A percentile compares a stretch with the other conserved stretches of the same genome.
Conservation (phyloP, 2,113 vertebrate species). For the Melanotaenia duboulayi region DNA sequence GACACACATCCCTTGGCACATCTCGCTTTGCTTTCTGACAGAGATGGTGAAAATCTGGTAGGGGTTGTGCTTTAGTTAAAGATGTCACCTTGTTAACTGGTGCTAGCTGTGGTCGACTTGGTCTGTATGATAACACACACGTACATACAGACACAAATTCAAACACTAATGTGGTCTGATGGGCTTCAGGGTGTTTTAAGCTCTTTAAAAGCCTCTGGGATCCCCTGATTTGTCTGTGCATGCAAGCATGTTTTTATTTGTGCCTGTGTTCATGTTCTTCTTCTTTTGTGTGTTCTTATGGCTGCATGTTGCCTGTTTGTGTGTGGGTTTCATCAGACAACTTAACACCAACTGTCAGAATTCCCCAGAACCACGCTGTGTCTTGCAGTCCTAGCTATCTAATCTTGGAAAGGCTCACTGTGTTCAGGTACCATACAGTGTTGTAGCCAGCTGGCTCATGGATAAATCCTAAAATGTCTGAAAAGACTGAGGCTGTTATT, state of each 20-base stretch:
- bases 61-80: constrained; percentile 20
- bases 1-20: constrained; percentile 21
- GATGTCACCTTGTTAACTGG: constrained; percentile 36
- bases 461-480: constrained; percentile 51
- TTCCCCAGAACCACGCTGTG: constrained; percentile 45
- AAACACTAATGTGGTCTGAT: constrained; percentile 43
- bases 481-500: constrained; percentile 54
- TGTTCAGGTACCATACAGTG: constrained; percentile 51
- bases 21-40: constrained; percentile 42
- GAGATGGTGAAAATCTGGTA: background rate
- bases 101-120: constrained; percentile 3
- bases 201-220: constrained; percentile 36
- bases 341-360: constrained; percentile 29
- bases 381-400: constrained; percentile 55
- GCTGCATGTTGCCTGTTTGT: constrained; percentile 8
- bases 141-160: constrained; percentile 4
- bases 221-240: constrained; percentile 6
- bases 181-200: constrained; percentile 40
- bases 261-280: constrained; percentile 15
- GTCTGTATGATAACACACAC: constrained; percentile 19
- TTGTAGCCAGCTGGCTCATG: constrained; percentile 42
- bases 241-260: constrained; percentile 7
- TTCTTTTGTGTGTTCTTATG: background rate
- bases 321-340: constrained; percentile 50
- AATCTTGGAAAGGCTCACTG: constrained; percentile 55